phyloP scores from a whole-genome alignment of 2,888 invertebrate species.

The Tetragonula carbonaria region DNA sequence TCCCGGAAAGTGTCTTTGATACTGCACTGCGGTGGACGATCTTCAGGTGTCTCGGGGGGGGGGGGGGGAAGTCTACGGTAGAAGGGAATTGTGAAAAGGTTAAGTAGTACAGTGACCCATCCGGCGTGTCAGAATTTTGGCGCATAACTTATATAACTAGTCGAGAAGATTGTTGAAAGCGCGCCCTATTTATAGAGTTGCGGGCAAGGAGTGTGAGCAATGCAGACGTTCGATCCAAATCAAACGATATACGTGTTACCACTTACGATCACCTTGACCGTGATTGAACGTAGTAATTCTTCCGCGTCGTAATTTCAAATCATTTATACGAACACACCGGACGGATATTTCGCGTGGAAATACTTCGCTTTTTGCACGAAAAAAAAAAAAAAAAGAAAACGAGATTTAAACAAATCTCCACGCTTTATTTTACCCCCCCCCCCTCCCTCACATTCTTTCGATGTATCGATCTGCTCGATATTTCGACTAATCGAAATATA shows the following conservation, averaged over 20 bases:
- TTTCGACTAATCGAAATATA: background rate
- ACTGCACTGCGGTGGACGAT: constrained; percentile 26
- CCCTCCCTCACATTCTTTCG: background rate
- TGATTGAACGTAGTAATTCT: constrained; percentile 35
- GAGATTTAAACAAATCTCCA: background rate
- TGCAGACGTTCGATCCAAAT: constrained; percentile 54
- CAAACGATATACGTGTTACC: background rate
- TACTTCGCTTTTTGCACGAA: background rate
- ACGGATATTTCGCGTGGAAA: background rate
- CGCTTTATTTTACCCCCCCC: too few relatives aligned
- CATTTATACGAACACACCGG: background rate
- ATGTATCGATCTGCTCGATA: background rate
- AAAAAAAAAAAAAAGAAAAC: background rate
- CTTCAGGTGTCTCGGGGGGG: background rate
- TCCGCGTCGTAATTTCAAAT: constrained; percentile 36
- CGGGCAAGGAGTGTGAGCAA: constrained; percentile 25
- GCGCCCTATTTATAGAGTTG: constrained; percentile 36
- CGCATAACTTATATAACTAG: constrained; percentile 45
- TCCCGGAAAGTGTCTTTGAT: background rate
- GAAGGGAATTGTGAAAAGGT: background rate
- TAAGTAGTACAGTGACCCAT: background rate
- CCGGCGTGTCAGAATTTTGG: constrained; percentile 24
- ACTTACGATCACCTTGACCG: constrained; percentile 43
- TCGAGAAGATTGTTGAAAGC: constrained; percentile 12
- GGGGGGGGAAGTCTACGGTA: too few relatives aligned